Base-by-base conservation (phyloP, 1,140 invertebrate species). In the Aradophagus sp. region DNA sequence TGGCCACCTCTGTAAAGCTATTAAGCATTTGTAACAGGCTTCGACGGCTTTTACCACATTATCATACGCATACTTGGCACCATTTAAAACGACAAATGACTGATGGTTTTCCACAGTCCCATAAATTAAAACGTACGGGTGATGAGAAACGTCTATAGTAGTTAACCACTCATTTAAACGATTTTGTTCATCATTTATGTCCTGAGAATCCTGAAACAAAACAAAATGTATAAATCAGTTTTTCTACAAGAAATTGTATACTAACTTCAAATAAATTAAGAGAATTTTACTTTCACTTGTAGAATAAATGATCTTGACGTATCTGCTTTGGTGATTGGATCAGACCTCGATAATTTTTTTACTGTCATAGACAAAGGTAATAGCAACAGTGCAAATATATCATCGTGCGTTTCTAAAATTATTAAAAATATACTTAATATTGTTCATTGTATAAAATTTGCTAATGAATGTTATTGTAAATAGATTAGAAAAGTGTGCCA, bases 11-110 rank as follows among this genome's bases (percentile, higher is more conserved):
- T 5, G 3, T 3, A 34, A 7, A 8, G 29, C 44, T 20, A 8
- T 34, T 5, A 47, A n/a, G 12, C 44, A 34, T 11, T 47, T 47
- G 4, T 20, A 34, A 20, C 44, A 47, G 3, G 27, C 16, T 34
- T 34, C 27, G 14, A 47, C 29, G 12, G 44, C 44, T 19, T 19
- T 10, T 0, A 47, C 1, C 5, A 17, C 23, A 11, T 16, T 47
- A 19, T 8, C 13, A 13, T 47, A 47, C 4, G 16, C 3, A 29
- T 47, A 47, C 3, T 2, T 19, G 1, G 3, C n/a, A 1, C 10
- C 44, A 11, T 47, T 47, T 2, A 47, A 11, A 17, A 47, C 31
- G 13, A 47, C 29, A 17, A 34, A 47, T 20, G 29, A 2, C n/a
- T 26, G 38, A 11, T n/a, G 23, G 38, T 41, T 20, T 8, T 41